Conservation (phyloP, 1,140 invertebrate species). For the Papilio helenus region DNA sequence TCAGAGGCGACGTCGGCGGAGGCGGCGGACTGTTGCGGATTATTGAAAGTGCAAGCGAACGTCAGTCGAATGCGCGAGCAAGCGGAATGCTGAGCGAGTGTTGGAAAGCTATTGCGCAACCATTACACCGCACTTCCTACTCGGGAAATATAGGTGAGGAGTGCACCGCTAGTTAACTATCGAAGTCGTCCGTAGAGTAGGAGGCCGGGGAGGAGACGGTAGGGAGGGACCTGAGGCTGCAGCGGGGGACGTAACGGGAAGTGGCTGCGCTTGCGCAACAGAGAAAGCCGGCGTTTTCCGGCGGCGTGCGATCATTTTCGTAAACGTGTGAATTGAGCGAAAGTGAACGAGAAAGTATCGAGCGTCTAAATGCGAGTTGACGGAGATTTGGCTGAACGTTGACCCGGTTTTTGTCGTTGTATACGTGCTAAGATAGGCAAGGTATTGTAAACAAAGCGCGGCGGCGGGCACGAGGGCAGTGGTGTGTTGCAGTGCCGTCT, state of each 20-base stretch:
- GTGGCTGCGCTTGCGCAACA: conserved; percentile 71
- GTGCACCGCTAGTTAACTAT: conserved; percentile 46
- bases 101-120: conserved; percentile 69
- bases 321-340: conserved; percentile 80
- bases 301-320: conserved; percentile 76
- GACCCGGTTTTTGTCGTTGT: conserved; percentile 13
- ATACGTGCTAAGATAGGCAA: neutral
- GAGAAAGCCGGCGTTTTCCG: conserved; percentile 77
- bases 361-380: conserved; percentile 29
- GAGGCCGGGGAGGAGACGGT: too few species aligned
- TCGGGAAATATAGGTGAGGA: conserved; percentile 79
- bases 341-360: conserved; percentile 70
- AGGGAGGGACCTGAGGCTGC: conserved; percentile 40
- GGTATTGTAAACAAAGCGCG: conserved; percentile 28
- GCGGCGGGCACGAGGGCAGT: conserved; percentile 28
- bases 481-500: conserved; percentile 2
- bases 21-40: conserved; percentile 14
- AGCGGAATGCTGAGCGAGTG: conserved; percentile 55
- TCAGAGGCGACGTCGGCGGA: conserved; percentile 12
- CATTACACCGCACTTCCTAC: conserved; percentile 66
- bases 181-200: conserved; percentile 36
- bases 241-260: conserved; percentile 60
- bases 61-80: neutral
- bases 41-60: conserved; percentile 39
- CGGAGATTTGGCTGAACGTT: conserved; percentile 21